phyloP scores from a whole-genome alignment of 2,797 vertebrate genomes.

The Pygocentrus nattereri region DNA sequence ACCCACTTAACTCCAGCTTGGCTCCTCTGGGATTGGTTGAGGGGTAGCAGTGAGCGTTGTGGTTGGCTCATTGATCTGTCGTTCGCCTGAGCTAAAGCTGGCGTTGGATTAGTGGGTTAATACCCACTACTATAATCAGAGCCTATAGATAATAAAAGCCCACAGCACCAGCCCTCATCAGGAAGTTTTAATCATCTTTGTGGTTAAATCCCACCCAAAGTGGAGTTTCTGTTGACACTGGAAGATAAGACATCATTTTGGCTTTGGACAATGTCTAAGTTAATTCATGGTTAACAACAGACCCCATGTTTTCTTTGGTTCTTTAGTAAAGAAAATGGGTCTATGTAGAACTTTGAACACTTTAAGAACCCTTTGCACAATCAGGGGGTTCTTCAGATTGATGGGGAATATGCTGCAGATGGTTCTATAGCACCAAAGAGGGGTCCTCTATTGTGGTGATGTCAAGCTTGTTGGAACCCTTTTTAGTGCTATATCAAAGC shows the following conservation, averaged over 20 bases:
- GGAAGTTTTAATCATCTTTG: conserved; percentile 33
- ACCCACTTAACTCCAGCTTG: conserved; percentile 62
- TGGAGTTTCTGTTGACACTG: not conserved
- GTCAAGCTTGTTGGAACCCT: too few relatives aligned
- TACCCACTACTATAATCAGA: conserved; percentile 70
- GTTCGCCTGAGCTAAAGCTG: conserved; percentile 58
- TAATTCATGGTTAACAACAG: too few relatives aligned
- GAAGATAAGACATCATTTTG: not conserved
- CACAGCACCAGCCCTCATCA: conserved; percentile 50
- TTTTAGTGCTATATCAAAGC: too few relatives aligned
- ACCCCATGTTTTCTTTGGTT: too few relatives aligned
- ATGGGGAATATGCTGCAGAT: too few relatives aligned
- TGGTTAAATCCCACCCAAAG: not conserved
- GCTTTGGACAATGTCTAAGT: not conserved
- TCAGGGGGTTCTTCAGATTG: too few relatives aligned
- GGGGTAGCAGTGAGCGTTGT: conserved; percentile 48
- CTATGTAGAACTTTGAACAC: too few relatives aligned
- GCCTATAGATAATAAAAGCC: conserved; percentile 62
- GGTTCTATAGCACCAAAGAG: too few relatives aligned
- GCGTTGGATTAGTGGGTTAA: conserved; percentile 74
- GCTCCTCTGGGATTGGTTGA: conserved; percentile 63
- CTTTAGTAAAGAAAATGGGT: too few relatives aligned
- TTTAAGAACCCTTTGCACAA: too few relatives aligned
- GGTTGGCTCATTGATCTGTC: conserved; percentile 67
- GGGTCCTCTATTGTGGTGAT: too few relatives aligned